A percentile compares a stretch with the other conserved stretches of the same genome.
Conservation (phyloP, 2,113 vertebrate species). For the Solea solea region DNA sequence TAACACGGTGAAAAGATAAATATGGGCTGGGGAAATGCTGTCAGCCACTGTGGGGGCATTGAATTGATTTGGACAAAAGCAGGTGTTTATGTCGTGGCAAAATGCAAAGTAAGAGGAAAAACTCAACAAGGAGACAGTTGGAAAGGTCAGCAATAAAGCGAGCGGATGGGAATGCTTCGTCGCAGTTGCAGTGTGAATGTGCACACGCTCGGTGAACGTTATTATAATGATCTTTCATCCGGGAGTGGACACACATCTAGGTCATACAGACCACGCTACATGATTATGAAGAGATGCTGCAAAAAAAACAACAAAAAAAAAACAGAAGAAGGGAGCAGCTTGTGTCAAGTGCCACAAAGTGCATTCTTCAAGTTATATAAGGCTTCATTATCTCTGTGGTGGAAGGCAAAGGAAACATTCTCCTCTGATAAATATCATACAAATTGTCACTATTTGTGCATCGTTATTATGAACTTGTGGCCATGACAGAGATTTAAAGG, state of each 20-base stretch:
- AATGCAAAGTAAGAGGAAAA: constrained; percentile 24
- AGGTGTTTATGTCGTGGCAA: constrained; percentile 30
- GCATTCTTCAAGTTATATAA: constrained; percentile 25
- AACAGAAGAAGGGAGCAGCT: neutral
- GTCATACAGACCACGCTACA: constrained; percentile 6
- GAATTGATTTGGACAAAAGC: constrained; percentile 38
- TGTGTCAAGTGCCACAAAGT: constrained; percentile 16
- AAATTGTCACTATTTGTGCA: neutral
- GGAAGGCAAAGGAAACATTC: neutral
- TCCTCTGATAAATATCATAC: neutral
- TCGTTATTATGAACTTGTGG: neutral
- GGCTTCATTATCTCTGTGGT: constrained; percentile 10
- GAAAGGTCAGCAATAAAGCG: constrained; percentile 45
- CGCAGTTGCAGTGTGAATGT: constrained; percentile 7
- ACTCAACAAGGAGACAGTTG: neutral
- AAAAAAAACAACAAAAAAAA: neutral
- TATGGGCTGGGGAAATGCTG: constrained; percentile 20
- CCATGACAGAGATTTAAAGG: too few relatives aligned
- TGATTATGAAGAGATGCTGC: constrained; percentile 33
- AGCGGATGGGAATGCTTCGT: constrained; percentile 1
- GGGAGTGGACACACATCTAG: constrained; percentile 1
- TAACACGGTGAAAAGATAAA: constrained; percentile 60
- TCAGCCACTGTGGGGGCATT: constrained; percentile 4
- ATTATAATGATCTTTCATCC: constrained; percentile 22
- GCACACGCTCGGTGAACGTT: neutral